These are phyloP conservation scores for Drosophila cognata DNA, from an alignment of 2,888 invertebrate species.

Conservation along the genomic window DNA sequence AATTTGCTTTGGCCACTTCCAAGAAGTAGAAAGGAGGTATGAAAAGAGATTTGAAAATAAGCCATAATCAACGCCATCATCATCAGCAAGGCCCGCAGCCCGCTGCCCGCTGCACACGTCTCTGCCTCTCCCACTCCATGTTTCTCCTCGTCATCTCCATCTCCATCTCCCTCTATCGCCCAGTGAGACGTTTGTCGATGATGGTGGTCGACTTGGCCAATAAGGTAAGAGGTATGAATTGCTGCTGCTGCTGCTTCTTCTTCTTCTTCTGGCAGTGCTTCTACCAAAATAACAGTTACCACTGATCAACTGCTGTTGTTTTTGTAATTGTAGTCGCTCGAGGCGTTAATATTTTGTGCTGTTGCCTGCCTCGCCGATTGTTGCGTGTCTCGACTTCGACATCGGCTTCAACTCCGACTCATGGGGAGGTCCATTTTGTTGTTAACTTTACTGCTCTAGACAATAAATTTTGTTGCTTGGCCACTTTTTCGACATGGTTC, in stretches of 20 bases:
- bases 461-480: constrained; percentile 74
- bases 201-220: constrained; percentile 81
- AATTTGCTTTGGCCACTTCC: constrained; percentile 68
- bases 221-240: constrained; percentile 75
- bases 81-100: constrained; percentile 47
- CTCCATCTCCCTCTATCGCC: constrained; percentile 9
- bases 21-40: constrained; percentile 68
- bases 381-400: constrained; percentile 66
- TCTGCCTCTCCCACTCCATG: constrained; percentile 24
- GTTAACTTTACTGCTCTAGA: constrained; percentile 73
- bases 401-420: constrained; percentile 42
- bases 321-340: constrained; percentile 53
- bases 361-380: constrained; percentile 69
- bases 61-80: constrained; percentile 81
- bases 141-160: constrained; percentile 7
- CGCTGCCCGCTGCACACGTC: constrained; percentile 32
- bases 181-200: constrained; percentile 61
- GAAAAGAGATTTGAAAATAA: constrained; percentile 81
- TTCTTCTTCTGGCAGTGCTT: constrained; percentile 30
- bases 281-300: constrained; percentile 76
- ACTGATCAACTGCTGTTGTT: constrained; percentile 50
- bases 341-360: constrained; percentile 76
- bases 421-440: constrained; percentile 81
- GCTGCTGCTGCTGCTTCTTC: constrained; percentile 20
- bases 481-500: constrained; percentile 78